Base-by-base conservation (phyloP, 2,797 vertebrate species). In the Gastrophryne carolinensis region DNA sequence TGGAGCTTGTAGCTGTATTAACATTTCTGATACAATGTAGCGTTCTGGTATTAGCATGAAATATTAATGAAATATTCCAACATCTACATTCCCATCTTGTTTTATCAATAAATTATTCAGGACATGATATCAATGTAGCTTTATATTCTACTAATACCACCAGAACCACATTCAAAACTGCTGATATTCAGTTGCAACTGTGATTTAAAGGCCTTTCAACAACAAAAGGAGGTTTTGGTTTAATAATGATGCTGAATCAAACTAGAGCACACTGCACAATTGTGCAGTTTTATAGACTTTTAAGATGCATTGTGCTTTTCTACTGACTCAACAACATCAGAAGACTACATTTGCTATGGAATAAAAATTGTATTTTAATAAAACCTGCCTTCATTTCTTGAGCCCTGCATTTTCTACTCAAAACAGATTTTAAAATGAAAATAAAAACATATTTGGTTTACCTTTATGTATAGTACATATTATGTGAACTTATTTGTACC, bases 21-120 rank as follows among this genome's bases (percentile, higher is more conserved):
- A 71, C 41, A 35, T 37, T 50, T 58, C 7, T 41, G 30, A 64
- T 58, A 58, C 24, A 65, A 32, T 37, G 39, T 65, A 72, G 52
- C 30, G 58, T 62, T 64, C 50, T 54, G 24, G 54, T 58, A 39
- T 71, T 27, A 64, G 32, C 10, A 72, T 78, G 34, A 78, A 78
- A 65, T 64, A 78, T 72, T 71, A 52, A 78, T 65, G 32, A 63
- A 61, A 35, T 64, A 60, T 29, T 56, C 63, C 63, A 61, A 60
- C 27, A 75, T 44, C 49, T 56, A 37, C 61, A 65, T 65, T 63
- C 67, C 65, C 58, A 68, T 58, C 30, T 72, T 41, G 68, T 72
- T 65, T 71, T 58, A 78, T 23, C 64, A 78, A 78, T 78, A 72
- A 71, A 78, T 78, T 58, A 78, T 78, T 78, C 67, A 78, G 56